phyloP scores from a whole-genome alignment of 2,113 vertebrate species.

The Stomatorhinus ivindoensis region DNA sequence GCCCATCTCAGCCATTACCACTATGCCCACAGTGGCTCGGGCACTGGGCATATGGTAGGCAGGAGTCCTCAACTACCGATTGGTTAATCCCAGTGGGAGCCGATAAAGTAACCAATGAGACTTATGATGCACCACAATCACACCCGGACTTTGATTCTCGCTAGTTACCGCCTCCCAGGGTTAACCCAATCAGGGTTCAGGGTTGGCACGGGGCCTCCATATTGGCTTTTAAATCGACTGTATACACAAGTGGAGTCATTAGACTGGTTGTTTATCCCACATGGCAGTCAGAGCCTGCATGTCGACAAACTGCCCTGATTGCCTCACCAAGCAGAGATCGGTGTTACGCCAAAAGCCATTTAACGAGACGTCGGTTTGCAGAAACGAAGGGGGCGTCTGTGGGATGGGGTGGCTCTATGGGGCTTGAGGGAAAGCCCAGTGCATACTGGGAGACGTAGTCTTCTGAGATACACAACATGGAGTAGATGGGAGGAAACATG shows the following conservation, averaged over 20 bases:
- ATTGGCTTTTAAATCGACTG: conserved; percentile 1
- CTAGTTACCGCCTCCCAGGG: not conserved
- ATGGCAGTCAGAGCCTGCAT: not conserved
- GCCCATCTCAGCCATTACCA: not conserved
- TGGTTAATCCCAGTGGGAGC: not conserved
- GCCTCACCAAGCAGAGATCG: not conserved
- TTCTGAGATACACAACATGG: not conserved
- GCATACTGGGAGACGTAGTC: not conserved
- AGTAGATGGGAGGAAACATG: not conserved
- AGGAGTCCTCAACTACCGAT: not conserved
- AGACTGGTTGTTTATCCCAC: conserved; percentile 9
- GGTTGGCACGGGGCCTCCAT: not conserved
- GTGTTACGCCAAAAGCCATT: not conserved
- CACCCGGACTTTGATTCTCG: not conserved
- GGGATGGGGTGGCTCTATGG: not conserved
- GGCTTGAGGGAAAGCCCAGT: not conserved
- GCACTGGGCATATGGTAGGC: not conserved
- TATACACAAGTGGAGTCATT: not conserved
- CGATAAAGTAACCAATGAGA: not conserved
- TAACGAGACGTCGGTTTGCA: not conserved
- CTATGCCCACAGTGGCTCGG: not conserved
- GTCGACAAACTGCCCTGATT: conserved; percentile 8
- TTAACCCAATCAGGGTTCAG: not conserved
- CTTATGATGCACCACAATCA: not conserved
- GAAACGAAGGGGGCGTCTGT: not conserved